Evolutionary conservation across 2,888 invertebrate genomes (phyloP).

Genomic region (Philhelius pedissequus): DNA sequence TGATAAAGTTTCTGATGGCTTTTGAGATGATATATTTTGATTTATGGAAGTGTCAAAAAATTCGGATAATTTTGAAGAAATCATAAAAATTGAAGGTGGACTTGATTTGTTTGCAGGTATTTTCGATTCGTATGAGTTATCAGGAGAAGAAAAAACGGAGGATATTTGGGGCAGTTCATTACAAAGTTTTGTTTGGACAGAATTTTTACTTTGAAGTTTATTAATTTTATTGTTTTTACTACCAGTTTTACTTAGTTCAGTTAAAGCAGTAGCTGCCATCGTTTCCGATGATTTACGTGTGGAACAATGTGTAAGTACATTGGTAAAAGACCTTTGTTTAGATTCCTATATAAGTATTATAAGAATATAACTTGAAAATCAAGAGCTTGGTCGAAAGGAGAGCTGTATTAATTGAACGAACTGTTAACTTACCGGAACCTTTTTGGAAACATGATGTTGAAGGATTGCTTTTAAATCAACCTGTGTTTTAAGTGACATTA

Average conservation of each 20-base stretch:
- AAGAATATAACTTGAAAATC: neutral
- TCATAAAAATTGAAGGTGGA: constrained; percentile 28
- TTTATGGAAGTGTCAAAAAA: neutral
- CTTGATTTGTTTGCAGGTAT: constrained; percentile 26
- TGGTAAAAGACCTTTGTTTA: constrained; percentile 82
- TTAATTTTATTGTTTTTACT: constrained; percentile 69
- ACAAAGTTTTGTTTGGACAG: constrained; percentile 62
- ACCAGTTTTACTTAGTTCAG: constrained; percentile 77
- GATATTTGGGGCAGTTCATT: constrained; percentile 63
- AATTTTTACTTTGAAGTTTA: constrained; percentile 68
- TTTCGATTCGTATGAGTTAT: constrained; percentile 14
- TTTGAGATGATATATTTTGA: constrained; percentile 1
- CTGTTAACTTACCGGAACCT: constrained; percentile 59
- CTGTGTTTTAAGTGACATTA: constrained; percentile 87
- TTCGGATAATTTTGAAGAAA: constrained; percentile 26
- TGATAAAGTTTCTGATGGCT: constrained; percentile 17
- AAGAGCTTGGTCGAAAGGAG: too few relatives aligned
- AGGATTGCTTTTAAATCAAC: constrained; percentile 87
- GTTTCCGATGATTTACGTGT: constrained; percentile 75
- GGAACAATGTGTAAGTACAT: constrained; percentile 80
- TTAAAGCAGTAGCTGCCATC: constrained; percentile 78
- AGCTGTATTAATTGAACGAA: too few relatives aligned
- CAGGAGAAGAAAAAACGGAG: constrained; percentile 21
- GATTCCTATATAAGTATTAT: constrained; percentile 77
- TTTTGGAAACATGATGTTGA: constrained; percentile 84